Evolutionary conservation across 2,797 vertebrate species (phyloP).

Genomic region (Siniperca undulata): DNA sequence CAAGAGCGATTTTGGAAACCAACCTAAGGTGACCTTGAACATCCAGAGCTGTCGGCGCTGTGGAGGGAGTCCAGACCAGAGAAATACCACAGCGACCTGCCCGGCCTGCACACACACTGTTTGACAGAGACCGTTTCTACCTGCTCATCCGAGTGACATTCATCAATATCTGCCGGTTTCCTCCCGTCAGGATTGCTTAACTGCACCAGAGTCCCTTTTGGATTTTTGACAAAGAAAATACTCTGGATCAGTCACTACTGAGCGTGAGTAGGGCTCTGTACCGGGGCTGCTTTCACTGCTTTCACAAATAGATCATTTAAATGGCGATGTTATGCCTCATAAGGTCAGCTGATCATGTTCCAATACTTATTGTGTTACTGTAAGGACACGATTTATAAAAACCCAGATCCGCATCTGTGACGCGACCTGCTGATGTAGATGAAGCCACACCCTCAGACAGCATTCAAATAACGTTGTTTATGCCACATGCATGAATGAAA

Average conservation of each 20-base stretch:
- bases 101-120: conserved; percentile 37
- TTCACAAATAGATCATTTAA: neutral
- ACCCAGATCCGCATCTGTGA: conserved; percentile 61
- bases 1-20: conserved; percentile 30
- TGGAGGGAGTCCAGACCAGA: neutral
- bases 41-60: conserved; percentile 23
- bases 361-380: neutral
- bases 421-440: conserved; percentile 58
- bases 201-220: neutral
- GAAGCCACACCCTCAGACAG: conserved; percentile 71
- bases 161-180: conserved; percentile 13
- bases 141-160: conserved; percentile 31
- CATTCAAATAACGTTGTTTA: conserved; percentile 43
- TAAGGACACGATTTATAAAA: conserved; percentile 38
- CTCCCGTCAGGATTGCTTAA: neutral
- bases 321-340: conserved; percentile 50
- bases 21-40: conserved; percentile 55
- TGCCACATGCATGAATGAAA: conserved; percentile 58
- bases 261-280: conserved; percentile 49
- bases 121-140: neutral
- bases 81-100: neutral
- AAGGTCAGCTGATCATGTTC: conserved; percentile 51
- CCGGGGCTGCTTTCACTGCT: neutral
- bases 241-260: conserved; percentile 15
- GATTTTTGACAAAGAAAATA: neutral